These are phyloP conservation scores for Acrobasis repandana DNA, from an alignment of 2,888 invertebrate species.

Conservation along the genomic window DNA sequence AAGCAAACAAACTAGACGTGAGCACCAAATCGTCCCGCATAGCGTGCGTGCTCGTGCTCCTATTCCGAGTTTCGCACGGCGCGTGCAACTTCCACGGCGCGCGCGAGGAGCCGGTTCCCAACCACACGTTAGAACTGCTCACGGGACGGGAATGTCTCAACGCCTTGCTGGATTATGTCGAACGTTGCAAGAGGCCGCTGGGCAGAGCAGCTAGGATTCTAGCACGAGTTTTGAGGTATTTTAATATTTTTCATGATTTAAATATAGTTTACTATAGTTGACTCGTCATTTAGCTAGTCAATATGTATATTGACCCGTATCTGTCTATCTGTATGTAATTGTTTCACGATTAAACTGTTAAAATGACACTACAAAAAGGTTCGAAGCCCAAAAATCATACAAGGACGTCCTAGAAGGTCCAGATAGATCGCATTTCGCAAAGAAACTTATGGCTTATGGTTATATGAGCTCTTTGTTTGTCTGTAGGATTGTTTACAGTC, in stretches of 20 bases:
- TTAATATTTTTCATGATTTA: background rate
- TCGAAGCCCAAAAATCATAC: no score
- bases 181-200: conserved; percentile 68
- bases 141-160: conserved; percentile 65
- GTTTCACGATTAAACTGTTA: no score
- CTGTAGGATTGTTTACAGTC: no score
- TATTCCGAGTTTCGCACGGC: conserved; percentile 69
- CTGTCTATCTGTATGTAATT: no score
- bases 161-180: conserved; percentile 74
- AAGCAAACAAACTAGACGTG: conserved; percentile 42
- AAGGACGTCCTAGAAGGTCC: no score
- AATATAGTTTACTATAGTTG: no score
- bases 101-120: conserved; percentile 55
- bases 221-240: conserved; percentile 77
- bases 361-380: no score
- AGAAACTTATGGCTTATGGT: no score
- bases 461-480: no score
- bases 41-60: conserved; percentile 66
- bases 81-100: conserved; percentile 50
- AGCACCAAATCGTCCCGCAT: conserved; percentile 61
- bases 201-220: conserved; percentile 79
- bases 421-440: no score
- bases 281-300: no score
- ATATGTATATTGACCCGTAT: no score
- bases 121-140: conserved; percentile 60